A percentile compares a stretch with the other conserved stretches of the same genome.
Conservation (phyloP, 2,113 vertebrate species). For the Grus americana region DNA sequence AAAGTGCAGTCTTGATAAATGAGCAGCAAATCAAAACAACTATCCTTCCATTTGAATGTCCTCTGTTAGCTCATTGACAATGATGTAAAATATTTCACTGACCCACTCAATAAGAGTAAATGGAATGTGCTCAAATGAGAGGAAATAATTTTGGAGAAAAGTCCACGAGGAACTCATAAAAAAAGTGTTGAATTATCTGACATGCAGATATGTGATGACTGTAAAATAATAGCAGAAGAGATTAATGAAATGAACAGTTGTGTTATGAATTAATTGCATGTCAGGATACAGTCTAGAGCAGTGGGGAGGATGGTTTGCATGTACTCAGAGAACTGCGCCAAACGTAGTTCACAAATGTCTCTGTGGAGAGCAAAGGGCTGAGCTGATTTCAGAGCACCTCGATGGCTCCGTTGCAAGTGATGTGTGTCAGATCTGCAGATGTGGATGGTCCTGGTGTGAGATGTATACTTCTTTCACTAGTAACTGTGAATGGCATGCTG, state of each 20-base stretch:
- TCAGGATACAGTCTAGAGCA: background rate
- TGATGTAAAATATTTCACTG: background rate
- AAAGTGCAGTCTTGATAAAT: background rate
- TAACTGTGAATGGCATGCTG: background rate
- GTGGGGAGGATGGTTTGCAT: background rate
- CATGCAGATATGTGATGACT: background rate
- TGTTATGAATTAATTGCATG: conserved; percentile 6
- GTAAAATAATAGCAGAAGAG: background rate
- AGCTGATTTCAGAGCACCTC: background rate
- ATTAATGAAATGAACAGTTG: background rate
- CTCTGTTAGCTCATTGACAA: background rate
- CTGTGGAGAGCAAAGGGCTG: background rate
- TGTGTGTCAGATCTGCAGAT: background rate
- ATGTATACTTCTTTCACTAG: background rate
- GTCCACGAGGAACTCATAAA: background rate
- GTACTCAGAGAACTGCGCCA: background rate
- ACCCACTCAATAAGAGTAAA: background rate
- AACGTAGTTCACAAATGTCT: background rate
- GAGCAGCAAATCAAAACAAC: background rate
- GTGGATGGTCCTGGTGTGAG: background rate
- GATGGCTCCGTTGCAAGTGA: background rate
- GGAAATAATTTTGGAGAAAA: background rate
- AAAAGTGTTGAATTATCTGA: conserved; percentile 8
- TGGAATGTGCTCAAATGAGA: background rate
- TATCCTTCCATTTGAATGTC: background rate